Conservation (phyloP, 2,113 vertebrate species). For the Otolemur garnettii region DNA sequence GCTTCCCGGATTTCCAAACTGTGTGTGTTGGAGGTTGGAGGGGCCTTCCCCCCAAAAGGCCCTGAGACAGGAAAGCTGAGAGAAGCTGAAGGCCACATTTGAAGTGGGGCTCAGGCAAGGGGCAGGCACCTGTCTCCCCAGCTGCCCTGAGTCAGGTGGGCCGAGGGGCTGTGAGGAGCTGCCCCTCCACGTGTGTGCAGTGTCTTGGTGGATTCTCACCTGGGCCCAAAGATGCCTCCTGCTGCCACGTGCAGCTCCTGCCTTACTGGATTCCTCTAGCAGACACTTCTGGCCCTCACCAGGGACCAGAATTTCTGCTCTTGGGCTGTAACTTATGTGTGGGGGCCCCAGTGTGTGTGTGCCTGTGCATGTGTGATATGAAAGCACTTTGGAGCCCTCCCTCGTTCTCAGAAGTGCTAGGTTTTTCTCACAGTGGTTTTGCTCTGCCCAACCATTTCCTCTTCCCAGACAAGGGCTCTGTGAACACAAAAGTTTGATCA, state of each 20-base stretch:
- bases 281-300: rapidly evolving
- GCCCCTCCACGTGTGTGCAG: not conserved
- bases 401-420: not conserved
- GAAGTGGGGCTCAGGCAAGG: not conserved
- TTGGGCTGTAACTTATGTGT: not conserved
- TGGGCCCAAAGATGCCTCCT: not conserved
- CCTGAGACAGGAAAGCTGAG: not conserved
- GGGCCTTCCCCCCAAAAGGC: not conserved
- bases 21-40: not conserved
- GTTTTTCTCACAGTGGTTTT: not conserved
- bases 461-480: not conserved
- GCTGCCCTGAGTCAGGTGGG: not conserved
- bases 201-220: rapidly evolving
- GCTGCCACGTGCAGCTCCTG: not conserved
- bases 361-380: not conserved
- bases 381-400: not conserved
- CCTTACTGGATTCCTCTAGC: not conserved
- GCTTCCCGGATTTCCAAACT: not conserved
- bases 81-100: not conserved
- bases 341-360: rapidly evolving
- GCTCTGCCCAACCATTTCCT: not conserved
- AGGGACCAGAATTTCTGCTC: not conserved
- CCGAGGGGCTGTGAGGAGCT: not conserved
- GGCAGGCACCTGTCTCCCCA: not conserved
- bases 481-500: not conserved